These are phyloP conservation scores for Caenorhabditis angaria DNA, from an alignment of 2,888 invertebrate genomes.

Conservation along the genomic window DNA sequence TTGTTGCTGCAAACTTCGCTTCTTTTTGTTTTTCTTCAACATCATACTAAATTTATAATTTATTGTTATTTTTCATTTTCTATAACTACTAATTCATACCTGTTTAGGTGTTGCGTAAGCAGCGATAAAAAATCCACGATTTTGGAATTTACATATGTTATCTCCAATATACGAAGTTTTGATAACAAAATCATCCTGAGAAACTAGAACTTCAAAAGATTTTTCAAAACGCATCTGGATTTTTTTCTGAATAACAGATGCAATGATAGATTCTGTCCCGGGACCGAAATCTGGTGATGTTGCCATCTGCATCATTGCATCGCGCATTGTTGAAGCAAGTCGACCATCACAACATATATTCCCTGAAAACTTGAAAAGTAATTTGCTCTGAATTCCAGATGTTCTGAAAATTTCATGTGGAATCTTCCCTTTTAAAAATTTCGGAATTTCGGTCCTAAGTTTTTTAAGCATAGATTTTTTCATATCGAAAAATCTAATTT, in stretches of 20 bases:
- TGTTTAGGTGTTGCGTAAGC: constrained; percentile 47
- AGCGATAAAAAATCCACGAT: constrained; percentile 39
- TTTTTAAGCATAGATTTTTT: no score
- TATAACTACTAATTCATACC: not conserved
- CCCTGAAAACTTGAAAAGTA: no score
- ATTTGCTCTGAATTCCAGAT: no score
- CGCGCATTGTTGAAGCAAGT: constrained; percentile 43
- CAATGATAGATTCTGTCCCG: constrained; percentile 39
- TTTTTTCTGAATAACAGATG: constrained; percentile 40
- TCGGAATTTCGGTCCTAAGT: no score
- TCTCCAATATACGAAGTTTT: constrained; percentile 28
- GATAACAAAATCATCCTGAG: constrained; percentile 37
- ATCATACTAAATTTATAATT: constrained; percentile 37
- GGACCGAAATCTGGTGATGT: constrained; percentile 44
- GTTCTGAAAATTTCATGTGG: no score
- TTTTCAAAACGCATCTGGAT: constrained; percentile 46
- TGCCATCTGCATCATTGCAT: constrained; percentile 44
- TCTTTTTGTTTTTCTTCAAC: constrained; percentile 37
- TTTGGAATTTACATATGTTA: constrained; percentile 40
- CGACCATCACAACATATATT: constrained; percentile 49
- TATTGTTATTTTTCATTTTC: not conserved
- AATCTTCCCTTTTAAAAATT: no score
- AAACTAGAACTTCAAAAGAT: constrained; percentile 49
- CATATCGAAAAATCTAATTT: no score
- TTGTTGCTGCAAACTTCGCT: constrained; percentile 24